Evolutionary conservation across 2,797 vertebrate species (phyloP).

Genomic region (Hemibagrus guttatus): DNA sequence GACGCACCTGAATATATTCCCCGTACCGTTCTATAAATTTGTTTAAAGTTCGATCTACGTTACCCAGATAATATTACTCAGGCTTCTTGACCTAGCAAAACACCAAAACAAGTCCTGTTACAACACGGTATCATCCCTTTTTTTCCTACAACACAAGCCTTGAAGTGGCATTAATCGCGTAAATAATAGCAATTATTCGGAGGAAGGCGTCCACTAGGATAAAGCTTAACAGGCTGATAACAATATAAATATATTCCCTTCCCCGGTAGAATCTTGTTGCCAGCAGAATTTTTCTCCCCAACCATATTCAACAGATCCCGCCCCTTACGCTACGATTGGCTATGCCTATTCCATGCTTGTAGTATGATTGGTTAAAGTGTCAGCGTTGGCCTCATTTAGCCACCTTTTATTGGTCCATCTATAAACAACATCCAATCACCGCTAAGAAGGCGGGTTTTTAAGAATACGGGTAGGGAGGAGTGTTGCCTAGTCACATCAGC

Average conservation of each 20-base stretch:
- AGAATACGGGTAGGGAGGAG: not conserved
- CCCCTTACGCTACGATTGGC: not conserved
- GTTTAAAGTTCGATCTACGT: not conserved
- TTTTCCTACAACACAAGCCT: constrained; percentile 13
- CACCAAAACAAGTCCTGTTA: constrained; percentile 45
- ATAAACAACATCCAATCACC: not conserved
- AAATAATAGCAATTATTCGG: not conserved
- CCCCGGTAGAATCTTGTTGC: constrained; percentile 72
- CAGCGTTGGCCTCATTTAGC: rapidly evolving
- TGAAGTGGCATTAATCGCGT: not conserved
- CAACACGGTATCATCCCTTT: constrained; percentile 20
- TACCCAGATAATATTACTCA: constrained; percentile 30
- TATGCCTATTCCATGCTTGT: not conserved
- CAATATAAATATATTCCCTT: constrained; percentile 61
- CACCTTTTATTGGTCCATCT: not conserved
- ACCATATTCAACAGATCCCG: not conserved
- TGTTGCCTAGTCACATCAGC: constrained; percentile 79
- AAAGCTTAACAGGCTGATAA: not conserved
- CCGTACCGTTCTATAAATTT: not conserved
- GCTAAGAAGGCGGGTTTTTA: not conserved
- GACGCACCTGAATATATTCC: not conserved
- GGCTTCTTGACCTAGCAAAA: constrained; percentile 47
- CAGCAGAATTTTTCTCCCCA: constrained; percentile 46
- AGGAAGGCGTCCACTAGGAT: not conserved
- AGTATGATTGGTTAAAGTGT: not conserved